Percentiles rank a stretch among this genome's conserved stretches.
Evolutionary conservation across 2,888 invertebrate genomes (phyloP).

Genomic region (Hypercompe scribonia): DNA sequence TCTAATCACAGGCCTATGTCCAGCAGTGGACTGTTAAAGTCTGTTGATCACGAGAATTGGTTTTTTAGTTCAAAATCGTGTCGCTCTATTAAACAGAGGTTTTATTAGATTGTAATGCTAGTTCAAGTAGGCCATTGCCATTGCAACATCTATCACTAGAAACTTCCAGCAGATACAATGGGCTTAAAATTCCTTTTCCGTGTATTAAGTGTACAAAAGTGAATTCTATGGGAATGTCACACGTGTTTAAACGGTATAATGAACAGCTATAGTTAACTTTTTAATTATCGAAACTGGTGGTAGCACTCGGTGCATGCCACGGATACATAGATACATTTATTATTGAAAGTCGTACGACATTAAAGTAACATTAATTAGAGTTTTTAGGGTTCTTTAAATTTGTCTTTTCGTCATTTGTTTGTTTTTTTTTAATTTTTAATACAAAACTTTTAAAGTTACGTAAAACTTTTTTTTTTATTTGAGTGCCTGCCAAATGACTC

Average conservation of each 20-base stretch:
- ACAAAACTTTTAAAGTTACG: no score
- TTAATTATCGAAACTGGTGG: constrained; percentile 38
- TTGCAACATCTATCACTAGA: not conserved
- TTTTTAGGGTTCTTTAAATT: not conserved
- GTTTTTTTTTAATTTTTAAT: not conserved
- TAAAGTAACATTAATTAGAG: not conserved
- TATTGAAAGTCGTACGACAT: not conserved
- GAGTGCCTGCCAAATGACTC: no score
- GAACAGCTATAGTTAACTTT: constrained; percentile 23
- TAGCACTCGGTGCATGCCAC: not conserved
- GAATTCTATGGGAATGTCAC: constrained; percentile 34
- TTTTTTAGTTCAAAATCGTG: no score
- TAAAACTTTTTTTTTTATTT: no score
- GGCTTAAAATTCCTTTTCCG: not conserved
- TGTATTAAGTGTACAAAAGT: not conserved
- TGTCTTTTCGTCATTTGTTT: not conserved
- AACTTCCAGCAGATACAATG: not conserved
- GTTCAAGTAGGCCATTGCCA: no score
- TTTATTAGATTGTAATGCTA: no score
- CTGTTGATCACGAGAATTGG: no score
- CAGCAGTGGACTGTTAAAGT: no score
- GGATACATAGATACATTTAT: not conserved
- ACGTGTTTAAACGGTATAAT: constrained; percentile 27
- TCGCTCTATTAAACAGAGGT: no score
- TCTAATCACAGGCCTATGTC: no score